Percentiles rank a stretch among this genome's conserved stretches.
Evolutionary conservation across 2,113 vertebrate genomes (phyloP).

Genomic region (Coptodon bakossiorum): DNA sequence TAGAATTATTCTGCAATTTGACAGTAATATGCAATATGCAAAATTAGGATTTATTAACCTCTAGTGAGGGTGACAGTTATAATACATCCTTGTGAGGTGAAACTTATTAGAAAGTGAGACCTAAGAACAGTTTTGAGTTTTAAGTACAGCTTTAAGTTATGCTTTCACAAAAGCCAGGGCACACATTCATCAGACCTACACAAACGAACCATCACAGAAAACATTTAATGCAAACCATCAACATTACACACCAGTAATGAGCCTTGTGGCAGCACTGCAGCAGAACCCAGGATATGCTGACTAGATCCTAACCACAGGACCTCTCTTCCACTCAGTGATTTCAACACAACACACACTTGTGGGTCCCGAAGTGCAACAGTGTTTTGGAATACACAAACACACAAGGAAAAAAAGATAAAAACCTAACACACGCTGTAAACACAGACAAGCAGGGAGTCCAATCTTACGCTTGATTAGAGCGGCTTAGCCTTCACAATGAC

Average conservation of each 20-base stretch:
- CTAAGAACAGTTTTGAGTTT: not conserved
- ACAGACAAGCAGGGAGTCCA: not conserved
- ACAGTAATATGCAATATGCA: not conserved
- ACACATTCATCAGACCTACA: not conserved
- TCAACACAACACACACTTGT: constrained; percentile 22
- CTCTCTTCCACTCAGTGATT: not conserved
- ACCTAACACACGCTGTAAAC: constrained; percentile 3
- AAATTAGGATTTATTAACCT: not conserved
- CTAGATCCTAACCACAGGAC: not conserved
- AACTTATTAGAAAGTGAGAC: not conserved
- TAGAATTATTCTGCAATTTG: not conserved
- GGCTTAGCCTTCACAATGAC: constrained; percentile 41
- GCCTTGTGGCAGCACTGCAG: constrained; percentile 12
- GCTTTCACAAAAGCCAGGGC: not conserved
- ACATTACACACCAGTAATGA: constrained; percentile 1
- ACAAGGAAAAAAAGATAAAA: not conserved
- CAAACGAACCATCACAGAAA: not conserved
- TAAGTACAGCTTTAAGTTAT: not conserved
- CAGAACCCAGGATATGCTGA: constrained; percentile 10
- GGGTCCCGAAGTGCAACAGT: not conserved
- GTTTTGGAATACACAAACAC: not conserved
- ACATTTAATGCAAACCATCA: not conserved
- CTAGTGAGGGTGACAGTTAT: not conserved
- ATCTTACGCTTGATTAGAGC: constrained; percentile 5
- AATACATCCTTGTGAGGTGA: not conserved